Evolutionary conservation across 2,888 invertebrate genomes (phyloP).

Genomic region (Caenorhabditis sp.): DNA sequence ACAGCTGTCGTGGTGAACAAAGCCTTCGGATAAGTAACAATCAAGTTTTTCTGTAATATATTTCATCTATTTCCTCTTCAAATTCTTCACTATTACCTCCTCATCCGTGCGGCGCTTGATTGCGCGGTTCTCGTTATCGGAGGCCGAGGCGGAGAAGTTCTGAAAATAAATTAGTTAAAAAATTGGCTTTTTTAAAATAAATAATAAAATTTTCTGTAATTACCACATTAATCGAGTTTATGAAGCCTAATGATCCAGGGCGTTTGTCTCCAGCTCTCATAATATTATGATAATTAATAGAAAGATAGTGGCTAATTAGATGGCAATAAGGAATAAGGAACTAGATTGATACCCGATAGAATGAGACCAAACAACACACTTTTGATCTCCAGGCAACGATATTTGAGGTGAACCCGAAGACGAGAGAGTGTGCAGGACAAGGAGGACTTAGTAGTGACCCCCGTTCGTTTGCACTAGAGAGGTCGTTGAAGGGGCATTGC

Average conservation of each 20-base stretch:
- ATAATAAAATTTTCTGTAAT: too few species aligned
- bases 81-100: too few species aligned
- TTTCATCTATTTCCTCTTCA: too few species aligned
- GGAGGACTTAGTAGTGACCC: neutral
- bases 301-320: neutral
- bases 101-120: constrained; percentile 72
- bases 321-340: neutral
- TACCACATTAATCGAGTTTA: too few species aligned
- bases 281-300: neutral
- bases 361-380: neutral
- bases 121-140: constrained; percentile 57
- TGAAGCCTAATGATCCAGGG: neutral
- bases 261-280: neutral
- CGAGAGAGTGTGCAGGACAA: neutral
- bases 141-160: constrained; percentile 22
- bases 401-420: neutral
- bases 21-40: constrained; percentile 14
- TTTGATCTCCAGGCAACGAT: neutral
- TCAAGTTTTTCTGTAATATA: constrained; percentile 37
- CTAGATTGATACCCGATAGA: neutral
- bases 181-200: too few species aligned
- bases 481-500: too few species aligned
- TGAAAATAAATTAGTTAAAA: constrained; percentile 26
- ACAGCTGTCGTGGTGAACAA: constrained; percentile 35
- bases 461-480: neutral